Evolutionary conservation across 2,888 invertebrate species (phyloP).

Genomic region (Flabesymbios commensalis): DNA sequence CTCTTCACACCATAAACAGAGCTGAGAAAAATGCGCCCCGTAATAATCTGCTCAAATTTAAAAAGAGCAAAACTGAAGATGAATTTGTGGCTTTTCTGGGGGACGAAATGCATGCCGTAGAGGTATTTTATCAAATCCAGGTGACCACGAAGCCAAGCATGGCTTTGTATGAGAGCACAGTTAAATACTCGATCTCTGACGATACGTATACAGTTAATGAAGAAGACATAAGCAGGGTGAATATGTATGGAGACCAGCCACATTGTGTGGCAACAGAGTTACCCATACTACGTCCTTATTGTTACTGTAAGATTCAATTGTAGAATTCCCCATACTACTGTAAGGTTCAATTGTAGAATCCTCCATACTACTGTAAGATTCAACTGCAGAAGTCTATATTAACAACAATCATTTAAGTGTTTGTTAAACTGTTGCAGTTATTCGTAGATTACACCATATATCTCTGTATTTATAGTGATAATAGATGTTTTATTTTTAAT

Average conservation of each 20-base stretch:
- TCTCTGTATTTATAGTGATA: too few relatives aligned
- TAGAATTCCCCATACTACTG: too few relatives aligned
- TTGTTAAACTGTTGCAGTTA: too few relatives aligned
- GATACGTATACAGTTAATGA: too few relatives aligned
- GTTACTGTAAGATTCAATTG: too few relatives aligned
- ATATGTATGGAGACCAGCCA: slow-evolving; percentile 81
- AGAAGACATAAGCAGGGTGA: slow-evolving; percentile 68
- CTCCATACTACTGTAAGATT: too few relatives aligned
- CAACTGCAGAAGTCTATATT: too few relatives aligned
- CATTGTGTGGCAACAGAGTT: slow-evolving; percentile 72
- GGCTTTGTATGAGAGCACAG: slow-evolving; percentile 81
- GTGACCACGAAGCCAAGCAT: slow-evolving; percentile 74
- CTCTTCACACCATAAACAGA: slow-evolving; percentile 13
- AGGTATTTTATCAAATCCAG: slow-evolving; percentile 79
- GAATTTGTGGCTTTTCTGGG: slow-evolving; percentile 82
- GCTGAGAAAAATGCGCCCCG: slow-evolving; percentile 25
- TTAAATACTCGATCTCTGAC: slow-evolving; percentile 61
- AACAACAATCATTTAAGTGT: too few relatives aligned
- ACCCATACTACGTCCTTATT: slow-evolving; percentile 76
- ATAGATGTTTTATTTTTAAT: too few relatives aligned
- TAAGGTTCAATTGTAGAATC: slow-evolving; percentile 52
- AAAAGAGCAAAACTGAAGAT: slow-evolving; percentile 76
- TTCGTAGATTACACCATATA: too few relatives aligned
- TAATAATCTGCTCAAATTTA: slow-evolving; percentile 70
- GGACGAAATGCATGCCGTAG: slow-evolving; percentile 67